Conservation (phyloP, 2,797 vertebrate species). For the Rhinichthys osculus region DNA sequence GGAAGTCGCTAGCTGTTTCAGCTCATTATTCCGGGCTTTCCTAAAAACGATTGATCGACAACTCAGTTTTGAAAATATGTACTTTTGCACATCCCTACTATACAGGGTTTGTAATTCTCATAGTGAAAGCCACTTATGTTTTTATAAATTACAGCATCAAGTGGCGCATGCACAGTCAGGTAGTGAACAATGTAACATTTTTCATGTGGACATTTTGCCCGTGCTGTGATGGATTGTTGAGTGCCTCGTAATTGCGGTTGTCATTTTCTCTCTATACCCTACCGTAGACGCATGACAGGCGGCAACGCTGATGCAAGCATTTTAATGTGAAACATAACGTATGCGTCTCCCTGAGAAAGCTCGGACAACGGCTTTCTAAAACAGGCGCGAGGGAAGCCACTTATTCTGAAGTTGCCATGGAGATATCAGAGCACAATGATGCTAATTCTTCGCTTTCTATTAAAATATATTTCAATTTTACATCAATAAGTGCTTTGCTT, state of each 20-base stretch:
- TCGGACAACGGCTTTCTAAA: constrained; percentile 12
- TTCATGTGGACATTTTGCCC: constrained; percentile 8
- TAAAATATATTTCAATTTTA: constrained; percentile 49
- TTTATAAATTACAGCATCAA: constrained; percentile 9
- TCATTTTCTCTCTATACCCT: constrained; percentile 34
- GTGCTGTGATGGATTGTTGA: constrained; percentile 45
- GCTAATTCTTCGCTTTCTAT: constrained; percentile 44
- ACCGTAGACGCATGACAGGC: constrained; percentile 3
- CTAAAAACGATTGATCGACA: not conserved
- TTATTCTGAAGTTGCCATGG: constrained; percentile 54
- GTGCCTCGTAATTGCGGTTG: constrained; percentile 54
- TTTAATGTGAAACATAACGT: constrained; percentile 3
- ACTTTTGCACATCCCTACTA: not conserved
- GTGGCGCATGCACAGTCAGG: not conserved
- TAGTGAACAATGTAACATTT: not conserved
- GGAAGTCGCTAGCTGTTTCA: not conserved
- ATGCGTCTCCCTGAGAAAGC: not conserved
- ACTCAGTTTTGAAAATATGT: not conserved
- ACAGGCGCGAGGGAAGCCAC: constrained; percentile 23
- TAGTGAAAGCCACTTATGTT: not conserved
- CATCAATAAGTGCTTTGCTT: constrained; percentile 29
- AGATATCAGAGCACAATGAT: constrained; percentile 46
- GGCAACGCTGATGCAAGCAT: constrained; percentile 34
- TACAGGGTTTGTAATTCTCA: not conserved
- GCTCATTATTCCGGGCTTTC: not conserved